Evolutionary conservation across 2,888 invertebrate genomes (phyloP).

Genomic region (Xylota segnis): DNA sequence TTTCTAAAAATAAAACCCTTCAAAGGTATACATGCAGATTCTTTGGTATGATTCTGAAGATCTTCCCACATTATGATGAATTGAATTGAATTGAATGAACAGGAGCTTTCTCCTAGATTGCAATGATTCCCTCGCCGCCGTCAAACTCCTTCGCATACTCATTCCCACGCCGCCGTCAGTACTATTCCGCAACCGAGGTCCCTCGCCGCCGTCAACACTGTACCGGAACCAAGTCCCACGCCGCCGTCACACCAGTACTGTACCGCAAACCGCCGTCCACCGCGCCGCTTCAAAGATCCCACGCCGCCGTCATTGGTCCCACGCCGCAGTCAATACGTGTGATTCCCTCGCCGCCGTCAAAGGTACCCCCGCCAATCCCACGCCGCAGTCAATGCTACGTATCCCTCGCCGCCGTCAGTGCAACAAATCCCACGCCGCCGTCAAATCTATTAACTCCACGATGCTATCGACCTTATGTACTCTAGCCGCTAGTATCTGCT

Average conservation of each 20-base stretch:
- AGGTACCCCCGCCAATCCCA: constrained; percentile 20
- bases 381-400: constrained; percentile 48
- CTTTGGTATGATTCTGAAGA: neutral
- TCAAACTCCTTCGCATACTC: constrained; percentile 3
- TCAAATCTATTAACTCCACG: constrained; percentile 17
- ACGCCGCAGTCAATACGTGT: constrained; percentile 40
- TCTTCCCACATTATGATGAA: neutral
- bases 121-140: constrained; percentile 37
- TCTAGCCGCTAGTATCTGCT: constrained; percentile 4
- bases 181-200: neutral
- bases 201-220: constrained; percentile 53
- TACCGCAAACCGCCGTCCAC: constrained; percentile 26
- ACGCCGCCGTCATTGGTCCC: constrained; percentile 20
- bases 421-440: constrained; percentile 35
- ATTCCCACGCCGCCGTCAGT: constrained; percentile 44
- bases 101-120: neutral
- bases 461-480: neutral
- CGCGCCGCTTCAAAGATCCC: constrained; percentile 4
- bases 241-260: constrained; percentile 50
- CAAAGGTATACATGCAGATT: neutral
- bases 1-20: constrained; percentile 1
- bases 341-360: constrained; percentile 49
- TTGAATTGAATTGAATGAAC: neutral
- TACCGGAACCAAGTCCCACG: constrained; percentile 15
- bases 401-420: constrained; percentile 62